Conservation (phyloP, 2,113 vertebrate species). For the Coreoperca whiteheadi region DNA sequence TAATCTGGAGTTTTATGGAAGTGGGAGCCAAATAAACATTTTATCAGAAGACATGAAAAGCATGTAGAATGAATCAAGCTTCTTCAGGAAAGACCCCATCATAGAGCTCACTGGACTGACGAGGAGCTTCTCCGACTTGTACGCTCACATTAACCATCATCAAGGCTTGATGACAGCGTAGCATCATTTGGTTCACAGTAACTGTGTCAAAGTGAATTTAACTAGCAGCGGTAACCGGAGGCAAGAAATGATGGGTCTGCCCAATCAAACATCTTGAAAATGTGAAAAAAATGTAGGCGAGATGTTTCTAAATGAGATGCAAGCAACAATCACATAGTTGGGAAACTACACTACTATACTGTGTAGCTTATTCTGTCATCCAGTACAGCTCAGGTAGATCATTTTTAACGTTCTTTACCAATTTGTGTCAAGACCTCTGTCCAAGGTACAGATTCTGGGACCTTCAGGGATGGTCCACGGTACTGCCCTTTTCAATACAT, state of each 20-base stretch:
- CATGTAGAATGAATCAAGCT: neutral
- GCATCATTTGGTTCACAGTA: neutral
- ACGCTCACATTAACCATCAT: neutral
- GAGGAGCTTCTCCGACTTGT: neutral
- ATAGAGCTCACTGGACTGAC: neutral
- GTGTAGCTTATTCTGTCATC: neutral
- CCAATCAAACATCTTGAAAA: neutral
- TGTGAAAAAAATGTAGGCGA: neutral
- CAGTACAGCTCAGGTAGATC: neutral
- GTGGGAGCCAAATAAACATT: neutral
- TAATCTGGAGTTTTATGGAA: neutral
- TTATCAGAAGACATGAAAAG: neutral
- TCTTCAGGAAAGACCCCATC: neutral
- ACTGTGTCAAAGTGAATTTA: neutral
- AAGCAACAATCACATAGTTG: neutral
- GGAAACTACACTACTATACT: neutral
- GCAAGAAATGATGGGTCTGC: neutral
- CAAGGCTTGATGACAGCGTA: neutral
- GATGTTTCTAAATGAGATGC: neutral
- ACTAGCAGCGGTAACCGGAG: neutral
- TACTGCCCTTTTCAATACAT: neutral
- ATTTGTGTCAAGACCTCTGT: conserved; percentile 36
- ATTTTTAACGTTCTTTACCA: neutral
- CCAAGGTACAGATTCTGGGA: conserved; percentile 56
- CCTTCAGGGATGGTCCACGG: conserved; percentile 32